phyloP scores from a whole-genome alignment of 2,797 vertebrate species.

The Pangasius macronema region DNA sequence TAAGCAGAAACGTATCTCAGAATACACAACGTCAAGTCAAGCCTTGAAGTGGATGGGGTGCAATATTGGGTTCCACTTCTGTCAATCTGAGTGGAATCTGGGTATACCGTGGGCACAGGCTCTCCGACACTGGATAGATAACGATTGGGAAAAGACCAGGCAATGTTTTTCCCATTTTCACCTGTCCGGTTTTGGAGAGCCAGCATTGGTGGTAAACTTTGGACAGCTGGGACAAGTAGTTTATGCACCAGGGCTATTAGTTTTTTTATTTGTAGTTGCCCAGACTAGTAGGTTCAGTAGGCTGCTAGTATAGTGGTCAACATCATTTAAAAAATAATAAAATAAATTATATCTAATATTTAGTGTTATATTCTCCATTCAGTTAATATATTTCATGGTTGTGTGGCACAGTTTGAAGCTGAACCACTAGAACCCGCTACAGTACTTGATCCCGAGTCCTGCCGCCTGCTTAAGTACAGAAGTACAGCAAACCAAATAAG shows the following conservation, averaged over 20 bases:
- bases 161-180: background rate
- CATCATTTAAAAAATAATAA: background rate
- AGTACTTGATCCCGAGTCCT: background rate
- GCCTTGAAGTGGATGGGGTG: background rate
- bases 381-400: background rate
- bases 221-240: background rate
- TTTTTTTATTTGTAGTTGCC: background rate
- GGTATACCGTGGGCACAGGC: background rate
- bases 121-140: background rate
- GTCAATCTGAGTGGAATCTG: no score
- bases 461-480: slow-evolving; percentile 3
- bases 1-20: background rate
- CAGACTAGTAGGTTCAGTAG: background rate
- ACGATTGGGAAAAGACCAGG: background rate
- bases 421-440: background rate
- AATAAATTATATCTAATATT: background rate
- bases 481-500: slow-evolving; percentile 6
- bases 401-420: background rate
- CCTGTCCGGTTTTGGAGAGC: background rate
- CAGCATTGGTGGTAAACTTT: background rate
- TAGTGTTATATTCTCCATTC: background rate
- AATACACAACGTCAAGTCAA: background rate
- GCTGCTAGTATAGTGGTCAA: background rate
- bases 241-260: background rate
- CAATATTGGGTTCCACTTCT: background rate